Conservation (phyloP, 2,797 vertebrate genomes). For the Orientallactaga sibirica region DNA sequence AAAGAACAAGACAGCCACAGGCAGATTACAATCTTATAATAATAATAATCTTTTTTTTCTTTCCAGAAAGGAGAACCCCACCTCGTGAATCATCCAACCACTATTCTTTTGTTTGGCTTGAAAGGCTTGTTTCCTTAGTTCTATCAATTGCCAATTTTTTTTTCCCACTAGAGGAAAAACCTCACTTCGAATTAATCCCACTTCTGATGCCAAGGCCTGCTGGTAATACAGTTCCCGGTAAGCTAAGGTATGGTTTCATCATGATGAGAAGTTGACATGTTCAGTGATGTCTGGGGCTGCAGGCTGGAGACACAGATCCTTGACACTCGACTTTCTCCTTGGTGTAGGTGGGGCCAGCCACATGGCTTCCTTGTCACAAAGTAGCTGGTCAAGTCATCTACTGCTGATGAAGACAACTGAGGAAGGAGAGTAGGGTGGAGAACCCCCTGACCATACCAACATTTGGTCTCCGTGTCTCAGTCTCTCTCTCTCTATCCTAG, state of each 20-base stretch:
- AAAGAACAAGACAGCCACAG: constrained; percentile 65
- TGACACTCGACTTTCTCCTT: neutral
- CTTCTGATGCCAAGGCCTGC: neutral
- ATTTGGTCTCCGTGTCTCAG: too few relatives aligned
- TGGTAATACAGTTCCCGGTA: neutral
- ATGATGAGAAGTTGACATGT: neutral
- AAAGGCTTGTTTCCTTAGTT: constrained; percentile 69
- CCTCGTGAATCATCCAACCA: constrained; percentile 79
- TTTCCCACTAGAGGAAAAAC: constrained; percentile 12
- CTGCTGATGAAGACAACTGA: neutral
- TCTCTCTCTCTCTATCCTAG: neutral
- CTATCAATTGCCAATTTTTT: constrained; percentile 45
- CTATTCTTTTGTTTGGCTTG: constrained; percentile 72
- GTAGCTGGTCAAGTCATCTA: neutral
- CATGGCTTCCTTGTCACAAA: neutral
- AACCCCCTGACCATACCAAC: neutral
- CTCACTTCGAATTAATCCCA: constrained; percentile 44
- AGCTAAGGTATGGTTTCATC: neutral
- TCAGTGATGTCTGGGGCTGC: neutral
- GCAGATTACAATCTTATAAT: constrained; percentile 73
- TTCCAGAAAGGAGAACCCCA: constrained; percentile 65
- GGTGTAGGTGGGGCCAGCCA: neutral
- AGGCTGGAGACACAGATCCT: neutral
- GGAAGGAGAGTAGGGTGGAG: neutral
- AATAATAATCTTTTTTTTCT: constrained; percentile 44